These are phyloP conservation scores for Pseudanteris insignis DNA, from an alignment of 2,888 invertebrate genomes.

Conservation along the genomic window DNA sequence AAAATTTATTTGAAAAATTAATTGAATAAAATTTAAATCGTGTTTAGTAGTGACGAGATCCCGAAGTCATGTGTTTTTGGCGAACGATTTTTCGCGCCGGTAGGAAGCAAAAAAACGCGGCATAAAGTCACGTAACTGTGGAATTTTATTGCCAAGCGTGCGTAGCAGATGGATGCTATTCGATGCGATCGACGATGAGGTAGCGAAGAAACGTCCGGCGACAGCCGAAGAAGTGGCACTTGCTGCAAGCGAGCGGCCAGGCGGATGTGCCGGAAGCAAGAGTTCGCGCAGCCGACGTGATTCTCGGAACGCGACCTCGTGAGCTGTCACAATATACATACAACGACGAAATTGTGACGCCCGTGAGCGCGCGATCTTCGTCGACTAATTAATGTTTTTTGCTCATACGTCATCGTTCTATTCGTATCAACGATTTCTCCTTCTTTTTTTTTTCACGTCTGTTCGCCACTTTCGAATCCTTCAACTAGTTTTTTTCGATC, in stretches of 20 bases:
- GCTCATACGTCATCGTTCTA: constrained; percentile 1
- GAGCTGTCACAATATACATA: constrained; percentile 40
- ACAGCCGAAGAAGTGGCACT: constrained; percentile 34
- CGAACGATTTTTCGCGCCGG: too few species aligned
- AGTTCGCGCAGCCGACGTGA: constrained; percentile 38
- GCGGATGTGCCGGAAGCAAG: constrained; percentile 48
- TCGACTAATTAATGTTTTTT: constrained; percentile 15
- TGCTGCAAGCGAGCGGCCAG: constrained; percentile 20
- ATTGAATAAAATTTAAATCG: too few species aligned
- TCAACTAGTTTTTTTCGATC: too few species aligned
- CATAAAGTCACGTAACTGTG: constrained; percentile 4
- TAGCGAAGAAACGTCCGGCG: constrained; percentile 13
- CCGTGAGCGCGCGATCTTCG: background rate
- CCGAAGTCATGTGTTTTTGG: too few species aligned
- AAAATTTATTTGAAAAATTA: too few species aligned
- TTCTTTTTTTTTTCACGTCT: too few species aligned
- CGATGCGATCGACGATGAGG: constrained; percentile 18
- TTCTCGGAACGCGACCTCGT: constrained; percentile 43
- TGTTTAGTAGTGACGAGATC: too few species aligned
- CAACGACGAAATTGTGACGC: background rate
- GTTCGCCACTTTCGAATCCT: too few species aligned
- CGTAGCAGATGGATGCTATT: constrained; percentile 9
- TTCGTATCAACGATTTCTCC: constrained; percentile 10
- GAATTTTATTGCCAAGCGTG: constrained; percentile 9
- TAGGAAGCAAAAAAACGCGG: background rate